These are phyloP conservation scores for Chiloscyllium plagiosum DNA, from an alignment of 2,113 vertebrate species.

Conservation along the genomic window DNA sequence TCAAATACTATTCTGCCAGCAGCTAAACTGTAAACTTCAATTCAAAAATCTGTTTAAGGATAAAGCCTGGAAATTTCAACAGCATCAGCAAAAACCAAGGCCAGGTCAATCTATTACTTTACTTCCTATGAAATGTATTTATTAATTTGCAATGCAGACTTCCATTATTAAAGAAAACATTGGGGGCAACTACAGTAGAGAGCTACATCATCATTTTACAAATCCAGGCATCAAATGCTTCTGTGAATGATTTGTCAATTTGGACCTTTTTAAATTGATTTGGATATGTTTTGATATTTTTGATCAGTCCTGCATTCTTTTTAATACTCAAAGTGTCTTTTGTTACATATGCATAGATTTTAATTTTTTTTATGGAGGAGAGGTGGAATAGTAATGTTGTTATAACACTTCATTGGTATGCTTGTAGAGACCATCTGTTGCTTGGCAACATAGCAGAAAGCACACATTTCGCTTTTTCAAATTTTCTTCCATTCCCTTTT, in stretches of 20 bases:
- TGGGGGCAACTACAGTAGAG: not conserved
- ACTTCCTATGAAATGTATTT: not conserved
- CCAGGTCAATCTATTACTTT: not conserved
- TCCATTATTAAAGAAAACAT: not conserved
- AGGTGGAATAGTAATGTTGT: not conserved
- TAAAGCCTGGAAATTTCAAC: not conserved
- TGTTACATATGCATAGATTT: not conserved
- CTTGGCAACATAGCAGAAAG: not conserved
- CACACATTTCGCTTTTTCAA: constrained; percentile 9
- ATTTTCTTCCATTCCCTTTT: not conserved
- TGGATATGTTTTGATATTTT: not conserved
- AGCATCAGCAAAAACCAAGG: not conserved
- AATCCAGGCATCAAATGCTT: not conserved
- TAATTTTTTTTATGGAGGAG: not conserved
- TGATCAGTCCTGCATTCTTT: not conserved
- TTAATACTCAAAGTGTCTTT: not conserved
- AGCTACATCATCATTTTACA: not conserved
- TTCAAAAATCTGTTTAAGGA: not conserved
- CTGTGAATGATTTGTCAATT: not conserved
- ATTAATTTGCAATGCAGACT: not conserved
- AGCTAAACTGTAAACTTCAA: not conserved
- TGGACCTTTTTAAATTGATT: not conserved
- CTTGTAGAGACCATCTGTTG: not conserved
- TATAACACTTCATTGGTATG: constrained; percentile 6
- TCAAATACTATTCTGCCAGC: not conserved